A percentile compares a stretch with the other conserved stretches of the same genome.
phyloP scores from a whole-genome alignment of 2,113 vertebrate genomes.

The Zingel zingel region DNA sequence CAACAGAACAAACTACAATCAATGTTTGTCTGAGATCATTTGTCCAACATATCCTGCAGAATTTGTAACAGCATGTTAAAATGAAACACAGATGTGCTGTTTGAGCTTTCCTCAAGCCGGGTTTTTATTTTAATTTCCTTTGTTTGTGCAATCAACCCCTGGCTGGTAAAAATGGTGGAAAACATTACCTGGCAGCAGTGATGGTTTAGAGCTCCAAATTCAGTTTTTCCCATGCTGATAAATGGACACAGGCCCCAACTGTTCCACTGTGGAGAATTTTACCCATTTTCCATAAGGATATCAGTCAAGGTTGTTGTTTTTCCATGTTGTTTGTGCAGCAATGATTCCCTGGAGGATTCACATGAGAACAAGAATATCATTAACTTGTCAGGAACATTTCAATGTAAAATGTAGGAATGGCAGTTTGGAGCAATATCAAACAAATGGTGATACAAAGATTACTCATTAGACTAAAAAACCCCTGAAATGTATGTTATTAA shows the following conservation, averaged over 20 bases:
- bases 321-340: neutral
- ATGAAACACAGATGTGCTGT: neutral
- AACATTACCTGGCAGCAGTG: neutral
- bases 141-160: neutral
- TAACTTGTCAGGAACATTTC: neutral
- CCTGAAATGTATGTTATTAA: neutral
- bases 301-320: slow-evolving; percentile 17
- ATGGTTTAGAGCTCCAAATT: slow-evolving; percentile 5
- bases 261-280: slow-evolving; percentile 24
- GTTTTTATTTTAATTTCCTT: slow-evolving; percentile 7
- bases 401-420: neutral
- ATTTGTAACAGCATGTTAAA: neutral
- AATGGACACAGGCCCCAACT: slow-evolving; percentile 11
- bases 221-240: slow-evolving; percentile 14
- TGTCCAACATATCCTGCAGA: neutral
- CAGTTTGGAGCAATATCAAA: neutral
- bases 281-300: slow-evolving; percentile 50
- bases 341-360: neutral
- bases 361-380: slow-evolving; percentile 14
- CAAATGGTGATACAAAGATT: neutral
- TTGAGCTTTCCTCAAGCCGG: neutral
- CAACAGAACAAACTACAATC: neutral
- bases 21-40: neutral
- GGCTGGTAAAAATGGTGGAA: neutral
- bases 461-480: neutral